These are phyloP conservation scores for Nesospiza acunhae DNA, from an alignment of 2,113 vertebrate species.

Conservation along the genomic window DNA sequence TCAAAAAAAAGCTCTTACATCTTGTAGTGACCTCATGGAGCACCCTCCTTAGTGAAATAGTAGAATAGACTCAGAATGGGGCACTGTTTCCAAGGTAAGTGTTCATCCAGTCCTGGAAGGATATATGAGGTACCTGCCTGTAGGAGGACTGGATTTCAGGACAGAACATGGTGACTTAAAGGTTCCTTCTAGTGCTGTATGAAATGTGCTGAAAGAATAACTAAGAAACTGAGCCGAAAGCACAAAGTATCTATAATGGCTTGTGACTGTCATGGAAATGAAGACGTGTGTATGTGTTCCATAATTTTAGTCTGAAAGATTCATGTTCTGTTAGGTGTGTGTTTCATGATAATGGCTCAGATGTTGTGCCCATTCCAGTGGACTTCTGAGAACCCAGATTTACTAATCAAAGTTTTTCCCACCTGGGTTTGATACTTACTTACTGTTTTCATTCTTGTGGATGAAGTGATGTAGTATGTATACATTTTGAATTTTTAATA, in stretches of 20 bases:
- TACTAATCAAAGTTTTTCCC: background rate
- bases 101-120: background rate
- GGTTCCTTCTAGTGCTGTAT: background rate
- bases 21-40: background rate
- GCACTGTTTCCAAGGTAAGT: background rate
- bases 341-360: background rate
- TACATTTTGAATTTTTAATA: background rate
- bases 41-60: background rate
- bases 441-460: background rate
- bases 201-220: background rate
- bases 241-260: rapidly evolving
- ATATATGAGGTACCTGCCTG: background rate
- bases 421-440: background rate
- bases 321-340: background rate
- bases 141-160: background rate
- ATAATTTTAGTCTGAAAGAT: background rate
- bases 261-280: background rate
- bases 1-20: background rate
- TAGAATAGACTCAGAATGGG: background rate
- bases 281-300: background rate
- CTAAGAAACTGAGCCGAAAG: background rate
- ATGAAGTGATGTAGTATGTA: background rate
- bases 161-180: background rate
- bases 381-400: background rate
- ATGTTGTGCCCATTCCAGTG: background rate